phyloP scores from a whole-genome alignment of 2,797 vertebrate species.

The Microcaecilia unicolor region DNA sequence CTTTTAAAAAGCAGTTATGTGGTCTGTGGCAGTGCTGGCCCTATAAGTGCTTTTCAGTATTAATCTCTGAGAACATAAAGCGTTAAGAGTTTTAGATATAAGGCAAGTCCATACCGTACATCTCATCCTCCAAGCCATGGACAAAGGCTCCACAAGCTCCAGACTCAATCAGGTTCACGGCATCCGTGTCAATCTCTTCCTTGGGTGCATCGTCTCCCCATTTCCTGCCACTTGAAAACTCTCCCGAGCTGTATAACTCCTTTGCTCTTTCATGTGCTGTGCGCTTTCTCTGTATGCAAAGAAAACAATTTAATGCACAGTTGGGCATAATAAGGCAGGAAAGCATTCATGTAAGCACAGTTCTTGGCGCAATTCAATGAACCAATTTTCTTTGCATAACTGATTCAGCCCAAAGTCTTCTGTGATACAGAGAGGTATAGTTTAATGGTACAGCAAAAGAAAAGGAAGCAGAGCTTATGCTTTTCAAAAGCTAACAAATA shows the following conservation, averaged over 20 bases:
- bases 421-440: no score
- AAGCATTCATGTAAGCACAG: no score
- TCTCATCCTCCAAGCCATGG: constrained; percentile 95
- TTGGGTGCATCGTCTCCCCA: constrained; percentile 96
- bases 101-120: constrained; percentile 93
- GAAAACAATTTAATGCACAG: neutral
- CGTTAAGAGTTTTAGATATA: no score
- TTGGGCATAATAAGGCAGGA: neutral
- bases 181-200: constrained; percentile 83
- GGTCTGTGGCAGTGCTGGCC: no score
- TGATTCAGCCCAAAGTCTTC: no score
- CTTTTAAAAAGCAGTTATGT: no score
- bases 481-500: no score
- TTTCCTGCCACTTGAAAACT: constrained; percentile 91
- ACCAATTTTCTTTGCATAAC: neutral
- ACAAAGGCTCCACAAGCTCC: constrained; percentile 96
- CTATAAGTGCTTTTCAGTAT: no score
- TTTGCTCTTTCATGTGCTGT: constrained; percentile 92
- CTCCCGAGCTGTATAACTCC: constrained; percentile 88
- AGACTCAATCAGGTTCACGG: constrained; percentile 89
- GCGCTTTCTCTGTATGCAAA: constrained; percentile 74
- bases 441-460: no score
- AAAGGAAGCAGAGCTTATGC: no score
- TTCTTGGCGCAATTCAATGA: neutral
- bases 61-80: no score